Percentiles rank a stretch among this genome's conserved stretches.
These are phyloP conservation scores for Microcebus lehilahytsara DNA, from an alignment of 2,113 vertebrate species.

Conservation along the genomic window DNA sequence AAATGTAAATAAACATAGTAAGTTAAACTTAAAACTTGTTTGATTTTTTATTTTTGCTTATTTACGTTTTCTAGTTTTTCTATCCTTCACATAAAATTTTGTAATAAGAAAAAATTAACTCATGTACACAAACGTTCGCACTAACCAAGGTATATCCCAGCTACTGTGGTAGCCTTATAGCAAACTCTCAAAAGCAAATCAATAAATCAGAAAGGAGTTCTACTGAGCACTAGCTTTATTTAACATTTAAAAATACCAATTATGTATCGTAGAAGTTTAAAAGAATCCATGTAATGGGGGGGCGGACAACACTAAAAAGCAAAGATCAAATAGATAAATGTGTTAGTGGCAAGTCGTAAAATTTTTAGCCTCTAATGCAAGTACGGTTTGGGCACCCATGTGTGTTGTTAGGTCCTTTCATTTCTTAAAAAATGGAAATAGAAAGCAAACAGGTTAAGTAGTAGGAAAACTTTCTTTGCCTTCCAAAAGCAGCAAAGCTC, in stretches of 20 bases:
- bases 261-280: background rate
- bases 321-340: background rate
- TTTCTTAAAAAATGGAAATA: background rate
- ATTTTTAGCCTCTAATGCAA: background rate
- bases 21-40: background rate
- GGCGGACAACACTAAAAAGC: background rate
- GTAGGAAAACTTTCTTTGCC: background rate
- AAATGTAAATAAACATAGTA: background rate
- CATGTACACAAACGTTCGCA: background rate
- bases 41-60: slow-evolving; percentile 36
- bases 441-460: background rate
- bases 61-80: background rate
- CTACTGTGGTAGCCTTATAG: background rate
- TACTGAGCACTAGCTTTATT: background rate
- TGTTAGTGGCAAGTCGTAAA: background rate
- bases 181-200: background rate
- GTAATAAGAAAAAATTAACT: background rate
- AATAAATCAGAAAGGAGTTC: background rate
- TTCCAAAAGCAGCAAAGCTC: background rate
- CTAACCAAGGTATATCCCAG: background rate
- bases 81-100: background rate
- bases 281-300: background rate
- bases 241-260: background rate
- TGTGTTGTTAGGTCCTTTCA: background rate
- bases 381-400: background rate